Conservation (phyloP, 1,140 invertebrate genomes). For the Drusus annulatus region DNA sequence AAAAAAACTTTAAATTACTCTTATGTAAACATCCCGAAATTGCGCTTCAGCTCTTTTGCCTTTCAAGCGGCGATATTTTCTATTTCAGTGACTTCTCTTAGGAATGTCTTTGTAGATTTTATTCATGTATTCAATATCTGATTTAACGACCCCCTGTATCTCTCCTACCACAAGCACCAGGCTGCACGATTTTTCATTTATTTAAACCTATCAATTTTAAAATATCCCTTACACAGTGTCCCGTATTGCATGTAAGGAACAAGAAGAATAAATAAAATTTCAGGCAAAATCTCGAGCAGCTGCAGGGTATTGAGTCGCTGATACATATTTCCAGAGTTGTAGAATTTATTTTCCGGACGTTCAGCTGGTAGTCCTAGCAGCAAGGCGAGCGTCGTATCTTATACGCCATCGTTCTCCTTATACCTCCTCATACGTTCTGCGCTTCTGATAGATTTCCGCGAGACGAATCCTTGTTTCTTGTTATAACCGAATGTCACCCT, state of each 20-base stretch:
- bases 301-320: neutral
- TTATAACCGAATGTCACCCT: neutral
- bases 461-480: neutral
- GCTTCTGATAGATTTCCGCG: too few relatives aligned
- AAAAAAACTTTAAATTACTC: too few relatives aligned
- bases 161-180: too few relatives aligned
- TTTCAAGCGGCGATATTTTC: too few relatives aligned
- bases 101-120: too few relatives aligned
- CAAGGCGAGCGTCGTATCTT: neutral
- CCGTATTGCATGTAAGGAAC: neutral
- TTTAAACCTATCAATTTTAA: too few relatives aligned
- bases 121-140: too few relatives aligned
- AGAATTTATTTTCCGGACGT: conserved; percentile 25
- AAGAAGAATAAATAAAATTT: neutral
- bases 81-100: too few relatives aligned
- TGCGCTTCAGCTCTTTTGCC: too few relatives aligned
- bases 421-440: neutral
- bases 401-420: neutral
- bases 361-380: neutral
- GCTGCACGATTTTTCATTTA: too few relatives aligned
- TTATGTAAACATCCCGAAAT: too few relatives aligned
- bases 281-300: neutral
- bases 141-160: too few relatives aligned
- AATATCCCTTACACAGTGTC: neutral
- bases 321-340: conserved; percentile 5